These are phyloP conservation scores for Phania funesta DNA, from an alignment of 2,888 invertebrate species.

Conservation along the genomic window DNA sequence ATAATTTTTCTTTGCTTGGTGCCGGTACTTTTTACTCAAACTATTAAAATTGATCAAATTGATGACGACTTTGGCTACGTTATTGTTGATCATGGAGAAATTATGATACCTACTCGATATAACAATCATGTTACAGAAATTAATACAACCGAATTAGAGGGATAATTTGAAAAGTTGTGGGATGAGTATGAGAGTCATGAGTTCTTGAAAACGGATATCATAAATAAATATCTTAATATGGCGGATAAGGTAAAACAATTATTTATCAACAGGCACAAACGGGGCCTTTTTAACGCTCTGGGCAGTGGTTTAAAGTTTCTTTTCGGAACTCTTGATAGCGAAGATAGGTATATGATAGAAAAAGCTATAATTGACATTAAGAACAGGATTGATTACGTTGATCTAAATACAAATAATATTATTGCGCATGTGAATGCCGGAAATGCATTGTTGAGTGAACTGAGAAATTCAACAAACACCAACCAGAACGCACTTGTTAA, in stretches of 20 bases:
- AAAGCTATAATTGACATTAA: slow-evolving; percentile 5
- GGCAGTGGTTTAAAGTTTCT: background rate
- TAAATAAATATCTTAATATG: background rate
- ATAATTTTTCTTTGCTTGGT: background rate
- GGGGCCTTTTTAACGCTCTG: background rate
- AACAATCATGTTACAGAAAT: slow-evolving; percentile 3
- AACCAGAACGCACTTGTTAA: no score
- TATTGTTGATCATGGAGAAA: background rate
- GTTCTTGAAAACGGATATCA: background rate
- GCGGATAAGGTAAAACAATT: background rate
- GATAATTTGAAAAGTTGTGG: slow-evolving; percentile 1
- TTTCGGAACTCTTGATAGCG: slow-evolving; percentile 25
- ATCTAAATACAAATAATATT: slow-evolving; percentile 10
- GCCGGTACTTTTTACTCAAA: background rate
- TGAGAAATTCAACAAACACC: no score
- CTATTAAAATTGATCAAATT: slow-evolving; percentile 3
- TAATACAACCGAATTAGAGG: slow-evolving; percentile 14
- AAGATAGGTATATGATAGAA: slow-evolving; percentile 4
- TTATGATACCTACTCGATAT: background rate
- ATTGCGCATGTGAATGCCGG: slow-evolving; percentile 2
- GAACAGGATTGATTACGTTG: slow-evolving; percentile 3
- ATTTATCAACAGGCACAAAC: background rate
- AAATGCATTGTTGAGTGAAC: slow-evolving; percentile 20
- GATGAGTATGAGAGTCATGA: slow-evolving; percentile 5
- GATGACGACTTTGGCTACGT: background rate